Percentiles rank a stretch among this genome's conserved stretches.
These are phyloP conservation scores for Drosophila cracens DNA, from an alignment of 2,888 invertebrate genomes.

Conservation along the genomic window DNA sequence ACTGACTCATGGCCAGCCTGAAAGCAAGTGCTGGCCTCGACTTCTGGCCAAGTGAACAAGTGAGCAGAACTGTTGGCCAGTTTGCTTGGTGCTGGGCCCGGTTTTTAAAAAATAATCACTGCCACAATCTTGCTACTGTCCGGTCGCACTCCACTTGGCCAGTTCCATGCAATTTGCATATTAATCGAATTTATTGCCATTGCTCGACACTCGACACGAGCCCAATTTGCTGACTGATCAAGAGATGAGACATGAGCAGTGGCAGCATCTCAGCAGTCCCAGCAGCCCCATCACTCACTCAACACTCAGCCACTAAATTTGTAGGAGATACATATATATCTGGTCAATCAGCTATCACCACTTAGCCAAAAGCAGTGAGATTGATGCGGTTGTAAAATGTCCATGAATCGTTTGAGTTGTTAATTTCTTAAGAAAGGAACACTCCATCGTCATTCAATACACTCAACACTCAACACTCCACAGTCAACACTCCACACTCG, in stretches of 20 bases:
- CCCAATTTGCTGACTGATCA: conserved; percentile 1
- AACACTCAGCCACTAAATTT: conserved; percentile 28
- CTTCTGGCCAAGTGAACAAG: conserved; percentile 42
- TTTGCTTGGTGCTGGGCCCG: conserved; percentile 2
- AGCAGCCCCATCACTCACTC: conserved; percentile 53
- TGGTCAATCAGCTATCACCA: conserved; percentile 65
- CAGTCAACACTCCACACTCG: not conserved
- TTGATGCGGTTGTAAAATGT: conserved; percentile 65
- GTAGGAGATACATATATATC: conserved; percentile 10
- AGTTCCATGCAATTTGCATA: conserved; percentile 67
- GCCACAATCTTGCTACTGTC: not conserved
- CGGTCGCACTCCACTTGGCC: not conserved
- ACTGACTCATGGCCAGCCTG: conserved; percentile 38
- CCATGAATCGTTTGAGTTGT: conserved; percentile 11
- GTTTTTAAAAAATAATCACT: not conserved
- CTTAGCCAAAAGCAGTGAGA: conserved; percentile 53
- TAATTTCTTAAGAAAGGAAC: not conserved
- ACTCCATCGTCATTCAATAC: conserved; percentile 8
- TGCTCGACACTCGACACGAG: conserved; percentile 44
- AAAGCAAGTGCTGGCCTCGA: conserved; percentile 2
- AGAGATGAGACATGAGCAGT: conserved; percentile 14
- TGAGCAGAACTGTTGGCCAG: conserved; percentile 30
- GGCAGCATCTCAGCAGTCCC: conserved; percentile 20
- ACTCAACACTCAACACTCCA: not conserved
- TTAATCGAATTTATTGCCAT: conserved; percentile 68